Conservation (phyloP, 2,888 invertebrate genomes). For the Pilophorus perplexus region DNA sequence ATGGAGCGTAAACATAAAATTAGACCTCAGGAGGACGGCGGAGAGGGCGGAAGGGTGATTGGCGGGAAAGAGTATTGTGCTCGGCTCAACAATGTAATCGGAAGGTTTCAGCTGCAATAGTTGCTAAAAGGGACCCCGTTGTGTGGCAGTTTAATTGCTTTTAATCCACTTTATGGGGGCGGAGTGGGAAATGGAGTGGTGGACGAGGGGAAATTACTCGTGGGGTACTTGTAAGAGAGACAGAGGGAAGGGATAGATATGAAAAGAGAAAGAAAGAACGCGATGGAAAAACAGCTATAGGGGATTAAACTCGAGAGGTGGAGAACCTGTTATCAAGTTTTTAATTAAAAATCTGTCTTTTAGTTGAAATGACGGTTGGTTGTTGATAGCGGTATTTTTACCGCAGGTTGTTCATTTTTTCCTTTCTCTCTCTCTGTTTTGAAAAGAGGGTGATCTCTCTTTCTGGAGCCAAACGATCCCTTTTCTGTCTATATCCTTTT, state of each 20-base stretch:
- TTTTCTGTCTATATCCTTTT: no score
- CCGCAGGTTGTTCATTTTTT: conserved; percentile 27
- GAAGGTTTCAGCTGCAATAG: conserved; percentile 42
- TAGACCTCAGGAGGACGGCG: neutral
- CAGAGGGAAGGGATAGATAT: conserved; percentile 26
- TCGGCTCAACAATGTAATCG: conserved; percentile 40
- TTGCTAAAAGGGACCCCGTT: conserved; percentile 41
- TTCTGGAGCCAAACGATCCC: neutral
- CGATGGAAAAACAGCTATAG: conserved; percentile 32
- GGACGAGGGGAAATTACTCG: conserved; percentile 16
- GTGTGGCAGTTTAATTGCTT: conserved; percentile 45
- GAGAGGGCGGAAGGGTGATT: conserved; percentile 28
- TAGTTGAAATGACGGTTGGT: conserved; percentile 46
- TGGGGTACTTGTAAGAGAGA: conserved; percentile 7
- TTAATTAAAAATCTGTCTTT: conserved; percentile 47
- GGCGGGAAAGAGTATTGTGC: conserved; percentile 20
- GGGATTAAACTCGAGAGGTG: conserved; percentile 23
- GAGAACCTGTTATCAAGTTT: conserved; percentile 45
- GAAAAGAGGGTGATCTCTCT: conserved; percentile 1
- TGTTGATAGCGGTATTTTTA: conserved; percentile 44
- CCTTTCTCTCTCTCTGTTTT: neutral
- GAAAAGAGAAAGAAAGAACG: conserved; percentile 37
- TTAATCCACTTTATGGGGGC: conserved; percentile 44
- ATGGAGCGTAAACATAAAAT: conserved; percentile 24
- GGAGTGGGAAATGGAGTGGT: conserved; percentile 36